Percentiles rank a stretch among this genome's conserved stretches.
These are phyloP conservation scores for Phyto melanocephala DNA, from an alignment of 2,888 invertebrate genomes.

Conservation along the genomic window DNA sequence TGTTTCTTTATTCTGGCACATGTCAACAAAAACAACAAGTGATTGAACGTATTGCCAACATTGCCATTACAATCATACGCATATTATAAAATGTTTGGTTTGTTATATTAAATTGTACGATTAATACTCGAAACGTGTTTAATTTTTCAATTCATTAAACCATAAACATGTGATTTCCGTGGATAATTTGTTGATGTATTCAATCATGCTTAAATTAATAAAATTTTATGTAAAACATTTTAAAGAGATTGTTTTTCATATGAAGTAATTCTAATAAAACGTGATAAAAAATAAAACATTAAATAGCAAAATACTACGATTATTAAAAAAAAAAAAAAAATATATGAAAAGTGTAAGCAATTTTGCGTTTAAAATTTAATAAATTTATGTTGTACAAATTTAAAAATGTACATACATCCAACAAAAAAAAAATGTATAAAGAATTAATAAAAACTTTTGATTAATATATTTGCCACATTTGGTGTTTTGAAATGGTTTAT, in stretches of 20 bases:
- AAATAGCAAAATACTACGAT: too few relatives aligned
- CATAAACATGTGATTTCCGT: constrained; percentile 23
- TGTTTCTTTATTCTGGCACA: background rate
- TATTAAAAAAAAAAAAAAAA: background rate
- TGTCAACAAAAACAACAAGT: background rate
- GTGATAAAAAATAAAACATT: constrained; percentile 1
- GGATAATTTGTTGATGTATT: background rate
- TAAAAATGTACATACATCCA: too few relatives aligned
- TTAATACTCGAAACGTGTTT: constrained; percentile 43
- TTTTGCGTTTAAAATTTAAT: background rate
- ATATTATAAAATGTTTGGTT: background rate
- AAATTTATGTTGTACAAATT: too few relatives aligned
- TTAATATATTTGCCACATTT: too few relatives aligned
- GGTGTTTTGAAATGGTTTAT: too few relatives aligned
- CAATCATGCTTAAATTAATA: background rate
- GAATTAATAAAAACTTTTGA: too few relatives aligned
- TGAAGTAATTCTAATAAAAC: constrained; percentile 6
- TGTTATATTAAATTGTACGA: background rate
- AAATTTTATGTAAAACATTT: background rate
- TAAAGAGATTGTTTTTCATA: constrained; percentile 25
- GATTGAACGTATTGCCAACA: background rate
- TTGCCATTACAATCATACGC: background rate
- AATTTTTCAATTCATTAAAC: constrained; percentile 12
- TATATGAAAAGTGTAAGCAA: background rate
- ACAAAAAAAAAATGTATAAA: too few relatives aligned